Evolutionary conservation across 2,113 vertebrate species (phyloP), one percentile per base, ranked within the genome.

Genomic region (Myrmophylax atrothorax): DNA sequence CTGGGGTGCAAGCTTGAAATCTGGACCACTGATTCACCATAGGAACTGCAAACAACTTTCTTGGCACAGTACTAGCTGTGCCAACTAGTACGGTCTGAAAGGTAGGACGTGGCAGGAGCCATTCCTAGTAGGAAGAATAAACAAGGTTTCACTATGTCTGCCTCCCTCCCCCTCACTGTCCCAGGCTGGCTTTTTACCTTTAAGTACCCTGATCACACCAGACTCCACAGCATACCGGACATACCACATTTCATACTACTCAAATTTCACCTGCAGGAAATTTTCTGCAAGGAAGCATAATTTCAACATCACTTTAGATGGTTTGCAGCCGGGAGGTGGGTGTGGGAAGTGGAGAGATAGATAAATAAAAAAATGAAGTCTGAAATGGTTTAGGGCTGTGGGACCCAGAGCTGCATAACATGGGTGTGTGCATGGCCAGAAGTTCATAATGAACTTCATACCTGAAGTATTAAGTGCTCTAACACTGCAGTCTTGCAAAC

Each of bases 231-330:
- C 19, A 18, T 35, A 25, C 2, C 22, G 26, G 20, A 73, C 0
- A 0, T 33, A 47, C 1, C 12, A 12, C 6, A 35, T 72, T 82
- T 75, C 35, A 10, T 29, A 38, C 31, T 20, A 9, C 0, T 18
- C 18, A 67, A n/a, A 60, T 60, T 75, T 68, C n/a, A 76, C 37
- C 46, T 37, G 19, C 31, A 62, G 47, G 40, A 77, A 37, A 62
- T 53, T 86, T 88, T 75, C 35, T 53, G 22, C 17, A 28, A 12
- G 9, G 42, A 72, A 52, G 8, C 7, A 10, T n/a, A 18, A n/a
- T 64, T 93, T 75, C 44, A 63, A 22, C 10, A 56, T 28, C 0
- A 31, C 44, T 72, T 87, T 46, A 55, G 18, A 31, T 50, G 29
- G 5, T 75, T 81, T 67, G n/a, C 29, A 52, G 1, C 0, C 7